Base-by-base conservation (phyloP, 1,140 invertebrate genomes). In the Parapsyche elsis region DNA sequence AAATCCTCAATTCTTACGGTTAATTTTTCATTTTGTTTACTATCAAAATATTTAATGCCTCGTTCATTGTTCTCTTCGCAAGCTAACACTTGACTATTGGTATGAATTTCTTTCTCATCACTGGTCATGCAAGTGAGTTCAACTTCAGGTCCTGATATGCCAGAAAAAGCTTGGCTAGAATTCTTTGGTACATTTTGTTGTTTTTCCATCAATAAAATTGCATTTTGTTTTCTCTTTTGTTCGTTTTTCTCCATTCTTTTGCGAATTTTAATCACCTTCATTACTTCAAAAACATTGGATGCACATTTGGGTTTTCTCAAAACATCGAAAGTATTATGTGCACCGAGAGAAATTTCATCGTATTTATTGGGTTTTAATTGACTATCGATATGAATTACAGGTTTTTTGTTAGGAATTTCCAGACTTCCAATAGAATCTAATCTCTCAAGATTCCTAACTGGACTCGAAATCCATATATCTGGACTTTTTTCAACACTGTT, bases 241-340 rank as follows among this genome's bases (percentile, higher is more conserved):
- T 91, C 90, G 78, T 91, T 87, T 84, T 90, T 90, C 12, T 91
- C 90, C 81, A 92, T 86, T 80, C 90, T 89, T 79, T 91, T 92
- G 5, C 92, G 86, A 81, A 92, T 90, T 86, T 92, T 92, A 88
- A 92, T 92, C 19, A 92, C 84, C 81, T 89, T 88, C 78, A 89
- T 90, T 0, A 90, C 91, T 87, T 92, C 91, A 77, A 90, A 87
- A 76, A 92, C 87, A 84, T 92, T 92, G 1, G 90, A 90, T 0
- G 90, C 90, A 70, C 92, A 90, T 86, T 92, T 92, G 0, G 90
- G 91, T 84, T 92, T 92, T 73, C 90, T 88, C 71, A 90, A 30
- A 0, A 86, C 86, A 9, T 87, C 84, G 70, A 87, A 86, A 0
- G 86, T 86, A 24, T 87, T 85, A 79, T 87, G 87, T 5, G 85